Evolutionary conservation across 2,888 invertebrate genomes (phyloP), one percentile per base, ranked within the genome.

Genomic region (Trissoscelio sp.): DNA sequence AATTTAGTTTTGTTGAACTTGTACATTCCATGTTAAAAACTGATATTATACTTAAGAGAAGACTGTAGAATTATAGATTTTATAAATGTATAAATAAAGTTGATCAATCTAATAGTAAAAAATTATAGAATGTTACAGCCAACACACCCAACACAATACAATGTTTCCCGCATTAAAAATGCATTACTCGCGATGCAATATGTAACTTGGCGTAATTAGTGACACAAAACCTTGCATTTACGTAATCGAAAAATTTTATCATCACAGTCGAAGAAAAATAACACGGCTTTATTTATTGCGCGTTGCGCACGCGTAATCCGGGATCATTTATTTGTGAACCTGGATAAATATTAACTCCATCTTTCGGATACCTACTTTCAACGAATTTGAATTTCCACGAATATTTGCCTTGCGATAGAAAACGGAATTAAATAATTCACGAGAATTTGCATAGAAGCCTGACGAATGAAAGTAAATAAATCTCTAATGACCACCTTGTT

Each of bases 391-490:
- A 55, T 42, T 53, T 39, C 37, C 53, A 7, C 28, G 39, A 66
- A 37, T 37, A 51, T 53, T 18, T 55, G 24, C 24, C 12, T 7
- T n/a, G 6, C 24, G 48, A 34, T 46, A 48, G 48, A 48, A 58
- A 58, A 58, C 28, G 28, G 34, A 72, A 72, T 60, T 60, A 73
- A 62, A 22, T 24, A 37, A 53, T 28, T 37, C 44, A 16, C 24
- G 4, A 11, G 9, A 16, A 37, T 64, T 60, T 48, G 60, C 72
- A 60, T 51, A 20, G 48, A 11, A 42, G 20, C 9, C 16, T 14
- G 37, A 4, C 28, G 18, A 16, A 74, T 24, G 64, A 55, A 74
- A 74, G 57, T 57, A 44, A 74, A 44, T 55, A 64, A 64, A 73
- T 73, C 44, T 53, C 37, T 74, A 74, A 74, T 48, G 46, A 28